phyloP scores from a whole-genome alignment of 2,797 vertebrate species.

The Peromyscus eremicus region DNA sequence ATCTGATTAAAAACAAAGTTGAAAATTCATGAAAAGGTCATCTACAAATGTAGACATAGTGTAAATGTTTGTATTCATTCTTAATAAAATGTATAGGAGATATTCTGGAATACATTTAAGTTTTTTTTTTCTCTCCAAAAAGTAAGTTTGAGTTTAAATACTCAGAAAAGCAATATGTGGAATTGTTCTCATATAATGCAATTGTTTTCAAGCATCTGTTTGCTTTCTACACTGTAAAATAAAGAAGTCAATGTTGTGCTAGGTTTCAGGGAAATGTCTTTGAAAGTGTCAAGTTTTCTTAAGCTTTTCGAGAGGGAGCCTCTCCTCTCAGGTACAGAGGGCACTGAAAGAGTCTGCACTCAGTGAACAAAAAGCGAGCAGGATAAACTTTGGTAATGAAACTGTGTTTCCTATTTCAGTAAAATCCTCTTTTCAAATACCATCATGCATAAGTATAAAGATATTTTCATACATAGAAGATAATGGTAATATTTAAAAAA shows the following conservation, averaged over 20 bases:
- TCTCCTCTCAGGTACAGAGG: background rate
- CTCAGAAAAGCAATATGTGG: background rate
- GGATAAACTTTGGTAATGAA: background rate
- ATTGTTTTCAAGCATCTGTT: background rate
- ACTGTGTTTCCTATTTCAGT: background rate
- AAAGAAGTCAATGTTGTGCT: background rate
- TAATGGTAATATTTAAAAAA: background rate
- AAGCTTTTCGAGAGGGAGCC: background rate
- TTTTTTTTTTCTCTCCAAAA: background rate
- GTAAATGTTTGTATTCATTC: background rate
- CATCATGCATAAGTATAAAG: background rate
- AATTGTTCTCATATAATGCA: background rate
- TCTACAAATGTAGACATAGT: background rate
- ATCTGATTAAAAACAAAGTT: background rate
- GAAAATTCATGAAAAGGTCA: background rate
- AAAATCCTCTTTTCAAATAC: background rate
- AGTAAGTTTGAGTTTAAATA: background rate
- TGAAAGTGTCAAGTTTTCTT: background rate
- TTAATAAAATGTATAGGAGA: background rate
- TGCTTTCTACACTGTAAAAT: background rate
- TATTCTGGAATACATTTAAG: background rate
- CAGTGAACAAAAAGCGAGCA: background rate
- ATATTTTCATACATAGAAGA: background rate
- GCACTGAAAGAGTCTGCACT: background rate
- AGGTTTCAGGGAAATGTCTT: background rate